phyloP scores from a whole-genome alignment of 2,888 invertebrate genomes.

The Ennomos fuscantarius region DNA sequence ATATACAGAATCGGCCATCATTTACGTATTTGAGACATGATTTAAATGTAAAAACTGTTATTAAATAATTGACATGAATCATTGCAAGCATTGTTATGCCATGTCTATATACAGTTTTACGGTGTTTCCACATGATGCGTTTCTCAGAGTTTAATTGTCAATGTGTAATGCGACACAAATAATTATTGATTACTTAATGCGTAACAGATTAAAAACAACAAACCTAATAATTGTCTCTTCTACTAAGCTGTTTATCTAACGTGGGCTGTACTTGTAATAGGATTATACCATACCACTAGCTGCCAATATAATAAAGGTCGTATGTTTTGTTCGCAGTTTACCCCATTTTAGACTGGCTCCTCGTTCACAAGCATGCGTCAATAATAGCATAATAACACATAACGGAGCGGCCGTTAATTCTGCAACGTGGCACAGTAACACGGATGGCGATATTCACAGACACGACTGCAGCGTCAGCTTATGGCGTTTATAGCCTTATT shows the following conservation, averaged over 20 bases:
- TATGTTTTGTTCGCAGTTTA: not conserved
- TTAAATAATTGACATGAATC: conserved; percentile 24
- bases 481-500: conserved; percentile 50
- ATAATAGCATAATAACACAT: conserved; percentile 11
- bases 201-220: conserved; percentile 3
- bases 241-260: not conserved
- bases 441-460: conserved; percentile 41
- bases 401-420: conserved; percentile 5
- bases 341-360: not conserved
- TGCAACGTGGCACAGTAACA: conserved; percentile 23
- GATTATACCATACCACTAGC: no score
- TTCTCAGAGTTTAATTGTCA: conserved; percentile 47
- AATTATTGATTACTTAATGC: not conserved
- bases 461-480: conserved; percentile 57
- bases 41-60: conserved; percentile 7
- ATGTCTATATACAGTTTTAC: conserved; percentile 47
- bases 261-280: no score
- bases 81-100: conserved; percentile 58
- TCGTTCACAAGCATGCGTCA: conserved; percentile 1
- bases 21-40: conserved; percentile 3
- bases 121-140: conserved; percentile 46
- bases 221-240: not conserved
- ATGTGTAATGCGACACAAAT: conserved; percentile 6
- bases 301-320: no score
- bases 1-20: conserved; percentile 5